Evolutionary conservation across 23 tunicate genomes (phyloP), one percentile per base, ranked within the genome.

Genomic region (Trididemnum nubilum): DNA sequence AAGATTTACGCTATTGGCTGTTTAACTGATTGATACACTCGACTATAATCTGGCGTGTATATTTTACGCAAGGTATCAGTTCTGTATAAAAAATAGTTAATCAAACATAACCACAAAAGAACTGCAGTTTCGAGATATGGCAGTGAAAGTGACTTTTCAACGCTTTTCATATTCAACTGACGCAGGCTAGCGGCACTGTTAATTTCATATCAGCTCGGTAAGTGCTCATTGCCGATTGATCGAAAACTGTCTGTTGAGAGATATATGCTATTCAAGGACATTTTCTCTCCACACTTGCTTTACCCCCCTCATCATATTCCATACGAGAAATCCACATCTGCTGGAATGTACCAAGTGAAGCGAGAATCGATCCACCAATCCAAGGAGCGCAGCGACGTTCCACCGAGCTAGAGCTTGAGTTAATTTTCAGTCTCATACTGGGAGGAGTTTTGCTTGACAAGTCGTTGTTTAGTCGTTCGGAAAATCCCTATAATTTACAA

Each of bases 301-400:
- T 90, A 51, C 97, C 99, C 7, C 80, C 86, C 60, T 96, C 99
- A 57, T 96, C 99, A 61, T 86, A 96, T 69, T 96, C 94, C 79
- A 92, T 73, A 73, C 88, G 94, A 1, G 97, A 96, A 63, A 96
- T 83, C 99, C 99, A 96, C 92, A 96, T 83, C 35, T 96, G 97
- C 60, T 96, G 97, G 74, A 96, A 90, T 0, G 99, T 96, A 23
- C 97, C 99, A 37, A 96, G 69, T 2, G 99, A 96, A 0, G 99
- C 96, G 21, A 96, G 83, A 35, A 96, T 96, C 1, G 99, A 96
- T 23, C 97, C 96, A 9, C 99, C 99, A 51, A 90, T 90, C 99
- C 99, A 96, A 0, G 99, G 92, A 34, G 94, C 74, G 64, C 64
- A 94, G 7, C 86, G 85, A 15, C 98, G 65, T 59, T 88, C 94